phyloP scores from a whole-genome alignment of 2,797 vertebrate species.

The Hipposideros larvatus region DNA sequence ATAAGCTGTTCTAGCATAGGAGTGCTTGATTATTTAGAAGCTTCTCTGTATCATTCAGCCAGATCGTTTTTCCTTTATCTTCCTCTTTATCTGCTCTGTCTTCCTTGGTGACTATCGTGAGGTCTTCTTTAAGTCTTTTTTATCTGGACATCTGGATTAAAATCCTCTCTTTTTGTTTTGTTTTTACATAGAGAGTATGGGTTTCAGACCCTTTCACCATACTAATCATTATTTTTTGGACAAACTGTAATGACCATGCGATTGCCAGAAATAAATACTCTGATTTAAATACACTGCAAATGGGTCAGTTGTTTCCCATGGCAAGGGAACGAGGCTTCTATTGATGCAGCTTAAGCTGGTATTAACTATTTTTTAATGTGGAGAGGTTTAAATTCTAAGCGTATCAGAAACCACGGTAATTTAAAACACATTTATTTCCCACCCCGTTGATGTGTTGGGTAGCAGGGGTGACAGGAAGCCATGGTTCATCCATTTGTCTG shows the following conservation, averaged over 20 bases:
- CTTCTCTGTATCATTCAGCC: neutral
- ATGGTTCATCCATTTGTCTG: slow-evolving; percentile 9
- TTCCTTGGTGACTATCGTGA: neutral
- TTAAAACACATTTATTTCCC: slow-evolving; percentile 49
- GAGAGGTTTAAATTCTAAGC: slow-evolving; percentile 61
- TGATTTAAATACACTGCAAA: slow-evolving; percentile 55
- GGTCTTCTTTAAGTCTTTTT: neutral
- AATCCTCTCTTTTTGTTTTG: neutral
- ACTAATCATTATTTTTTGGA: slow-evolving; percentile 16
- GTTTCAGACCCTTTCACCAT: neutral
- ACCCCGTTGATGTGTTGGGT: neutral
- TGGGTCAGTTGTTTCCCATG: slow-evolving; percentile 51
- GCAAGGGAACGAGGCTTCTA: slow-evolving; percentile 45
- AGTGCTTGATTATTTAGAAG: neutral
- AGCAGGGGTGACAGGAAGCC: neutral
- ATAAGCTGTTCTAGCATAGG: neutral
- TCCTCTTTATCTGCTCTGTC: neutral
- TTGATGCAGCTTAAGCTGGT: neutral
- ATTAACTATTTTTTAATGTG: slow-evolving; percentile 1
- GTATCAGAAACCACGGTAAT: slow-evolving; percentile 32
- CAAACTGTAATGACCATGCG: slow-evolving; percentile 15
- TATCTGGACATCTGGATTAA: slow-evolving; percentile 12
- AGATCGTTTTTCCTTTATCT: neutral
- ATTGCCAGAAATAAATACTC: slow-evolving; percentile 37
- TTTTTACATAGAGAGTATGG: neutral